Evolutionary conservation across 2,113 vertebrate species (phyloP), one percentile per base, ranked within the genome.

Genomic region (Cygnus atratus): DNA sequence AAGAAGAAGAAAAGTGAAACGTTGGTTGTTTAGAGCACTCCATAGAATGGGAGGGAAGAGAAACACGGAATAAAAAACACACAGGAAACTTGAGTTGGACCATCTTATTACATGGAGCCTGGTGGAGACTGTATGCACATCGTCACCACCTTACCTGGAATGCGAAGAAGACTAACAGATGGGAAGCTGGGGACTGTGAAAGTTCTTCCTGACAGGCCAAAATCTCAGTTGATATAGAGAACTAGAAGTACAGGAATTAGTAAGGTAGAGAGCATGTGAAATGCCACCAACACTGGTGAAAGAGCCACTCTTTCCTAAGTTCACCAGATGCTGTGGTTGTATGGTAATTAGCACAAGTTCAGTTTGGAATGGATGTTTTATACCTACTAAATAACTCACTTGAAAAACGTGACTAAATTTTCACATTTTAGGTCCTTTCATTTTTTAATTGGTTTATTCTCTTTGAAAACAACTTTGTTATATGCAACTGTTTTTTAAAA

Each of bases 31-130:
- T 68, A 0, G 24, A 87, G 33, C 25, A 43, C 29, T n/a, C 16
- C 16, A 3, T 35, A 74, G 24, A 77, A 46, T 2, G 31, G 33
- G 31, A 81, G 20, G 26, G 57, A 94, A 82, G 26, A 63, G 17
- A 44, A 90, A 31, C 0, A 0, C 0, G 0, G 3, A 48, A 65
- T 8, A 41, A 13, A 52, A 63, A 91, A 87, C 0, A 1, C 22
- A 25, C 5, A 25, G 57, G 33, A 57, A 55, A 41, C 28, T 2
- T 9, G 52, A 75, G 50, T 22, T 0, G 1, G 63, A 68, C 44
- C 41, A 9, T 29, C 59, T 52, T 13, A 35, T 21, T 37, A 5
- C 52, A 26, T 10, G 16, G 29, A n/a, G 28, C 13, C 63, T 58
- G 62, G 50, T 14, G 58, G 62, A 61, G 29, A 16, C 35, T 3